Evolutionary conservation across 2,113 vertebrate species (phyloP).

Genomic region (Petrocephalus zakoni): DNA sequence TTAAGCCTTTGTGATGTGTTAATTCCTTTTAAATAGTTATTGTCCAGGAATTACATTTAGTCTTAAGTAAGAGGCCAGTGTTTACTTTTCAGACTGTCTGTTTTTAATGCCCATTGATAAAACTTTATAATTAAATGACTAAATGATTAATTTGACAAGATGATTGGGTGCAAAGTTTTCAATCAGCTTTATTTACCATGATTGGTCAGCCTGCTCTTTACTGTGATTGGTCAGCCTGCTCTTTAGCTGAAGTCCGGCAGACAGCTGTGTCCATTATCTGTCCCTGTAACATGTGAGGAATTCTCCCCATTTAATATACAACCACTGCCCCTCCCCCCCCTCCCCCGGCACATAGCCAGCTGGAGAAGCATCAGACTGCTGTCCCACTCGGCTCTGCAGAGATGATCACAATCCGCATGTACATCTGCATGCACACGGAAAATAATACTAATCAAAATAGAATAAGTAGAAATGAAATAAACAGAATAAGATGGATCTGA

Average conservation of each 20-base stretch:
- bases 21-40: background rate
- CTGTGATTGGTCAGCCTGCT: no score
- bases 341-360: background rate
- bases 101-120: background rate
- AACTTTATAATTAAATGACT: background rate
- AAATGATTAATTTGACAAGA: background rate
- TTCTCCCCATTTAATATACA: conserved; percentile 5
- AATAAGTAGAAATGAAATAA: background rate
- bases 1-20: background rate
- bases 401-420: background rate
- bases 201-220: background rate
- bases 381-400: background rate
- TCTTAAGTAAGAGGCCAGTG: background rate
- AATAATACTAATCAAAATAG: background rate
- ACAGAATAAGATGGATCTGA: background rate
- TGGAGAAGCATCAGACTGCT: background rate
- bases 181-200: background rate
- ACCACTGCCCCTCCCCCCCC: background rate
- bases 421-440: background rate
- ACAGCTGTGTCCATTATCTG: background rate
- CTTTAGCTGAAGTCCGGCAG: background rate
- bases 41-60: background rate
- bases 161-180: background rate
- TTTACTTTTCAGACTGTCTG: background rate
- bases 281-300: background rate